Evolutionary conservation across 2,113 vertebrate species (phyloP).

Genomic region (Hemibagrus wyckioides): DNA sequence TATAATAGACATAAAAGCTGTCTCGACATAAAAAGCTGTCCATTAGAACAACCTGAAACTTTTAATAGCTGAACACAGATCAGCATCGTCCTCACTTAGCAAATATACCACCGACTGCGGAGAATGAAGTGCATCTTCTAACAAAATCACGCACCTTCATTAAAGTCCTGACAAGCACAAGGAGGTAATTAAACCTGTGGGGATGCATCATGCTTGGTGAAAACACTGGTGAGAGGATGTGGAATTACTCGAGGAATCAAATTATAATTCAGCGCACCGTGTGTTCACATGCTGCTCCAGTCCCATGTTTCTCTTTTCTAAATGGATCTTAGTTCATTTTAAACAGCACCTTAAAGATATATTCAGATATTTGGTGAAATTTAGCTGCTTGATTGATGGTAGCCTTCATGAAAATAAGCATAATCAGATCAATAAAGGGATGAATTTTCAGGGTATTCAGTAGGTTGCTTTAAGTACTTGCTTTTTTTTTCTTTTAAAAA

Average conservation of each 20-base stretch:
- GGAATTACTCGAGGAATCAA: conserved; percentile 32
- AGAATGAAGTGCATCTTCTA: background rate
- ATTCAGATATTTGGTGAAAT: background rate
- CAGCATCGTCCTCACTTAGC: background rate
- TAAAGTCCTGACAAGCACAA: background rate
- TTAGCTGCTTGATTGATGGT: background rate
- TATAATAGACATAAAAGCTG: background rate
- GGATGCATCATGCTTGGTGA: conserved; percentile 19
- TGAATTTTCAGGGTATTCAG: background rate
- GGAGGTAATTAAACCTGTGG: conserved; percentile 38
- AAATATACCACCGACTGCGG: background rate
- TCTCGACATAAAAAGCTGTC: background rate
- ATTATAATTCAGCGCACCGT: conserved; percentile 33
- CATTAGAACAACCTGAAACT: background rate
- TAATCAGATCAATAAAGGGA: background rate
- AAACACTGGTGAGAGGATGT: background rate
- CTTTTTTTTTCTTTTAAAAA: no score
- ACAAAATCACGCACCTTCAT: background rate
- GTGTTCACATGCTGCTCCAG: conserved; percentile 18
- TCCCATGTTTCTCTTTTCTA: background rate
- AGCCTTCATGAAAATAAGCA: background rate
- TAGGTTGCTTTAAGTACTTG: no score
- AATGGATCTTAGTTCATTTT: background rate
- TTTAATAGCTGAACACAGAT: background rate
- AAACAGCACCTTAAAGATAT: background rate